Evolutionary conservation across 2,888 invertebrate genomes (phyloP), one percentile per base, ranked within the genome.

Genomic region (Xylota segnis): DNA sequence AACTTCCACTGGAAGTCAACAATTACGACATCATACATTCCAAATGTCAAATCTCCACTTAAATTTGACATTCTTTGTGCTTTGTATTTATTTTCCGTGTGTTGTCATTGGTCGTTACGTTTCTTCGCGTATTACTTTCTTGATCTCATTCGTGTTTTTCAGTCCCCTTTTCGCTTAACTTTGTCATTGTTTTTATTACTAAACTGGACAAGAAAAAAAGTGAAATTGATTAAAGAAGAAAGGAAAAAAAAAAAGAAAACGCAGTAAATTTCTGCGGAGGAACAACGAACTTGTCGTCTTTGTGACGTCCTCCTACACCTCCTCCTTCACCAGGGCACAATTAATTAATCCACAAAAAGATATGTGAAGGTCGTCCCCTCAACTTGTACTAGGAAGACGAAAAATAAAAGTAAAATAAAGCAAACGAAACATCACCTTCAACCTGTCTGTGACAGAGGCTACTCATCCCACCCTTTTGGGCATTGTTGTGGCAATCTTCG

Each of bases 281-380:
- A 79, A 74, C 74, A 74, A 70, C 74, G 50, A 65, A 75, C 34
- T 61, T 27, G 40, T 79, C 63, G 77, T 81, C 84, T 58, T 75
- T 74, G 75, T 84, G 59, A 56, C 61, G 34, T 63, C 10, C 12
- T 54, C 43, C 54, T 47, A 7, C 10, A 47, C 52, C 54, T 63
- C 29, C 34, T 14, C 16, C 16, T n/a, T 1, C 34, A n/a, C n/a
- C 9, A 4, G n/a, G 14, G 7, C 23, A 23, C 32, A 59, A 32
- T 63, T 54, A 71, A 71, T 76, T 56, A 54, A 29, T 27, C 16
- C 50, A 37, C 37, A 75, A 58, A 63, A 79, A 81, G 81, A 75
- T 84, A 81, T 81, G 84, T 84, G 84, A 84, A 84, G 84, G 84
- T 84, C 84, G 84, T 75, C 74, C 29, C 56, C 70, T 81, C 50